Conservation (phyloP, 1,140 invertebrate genomes). For the Hetaerina americana region DNA sequence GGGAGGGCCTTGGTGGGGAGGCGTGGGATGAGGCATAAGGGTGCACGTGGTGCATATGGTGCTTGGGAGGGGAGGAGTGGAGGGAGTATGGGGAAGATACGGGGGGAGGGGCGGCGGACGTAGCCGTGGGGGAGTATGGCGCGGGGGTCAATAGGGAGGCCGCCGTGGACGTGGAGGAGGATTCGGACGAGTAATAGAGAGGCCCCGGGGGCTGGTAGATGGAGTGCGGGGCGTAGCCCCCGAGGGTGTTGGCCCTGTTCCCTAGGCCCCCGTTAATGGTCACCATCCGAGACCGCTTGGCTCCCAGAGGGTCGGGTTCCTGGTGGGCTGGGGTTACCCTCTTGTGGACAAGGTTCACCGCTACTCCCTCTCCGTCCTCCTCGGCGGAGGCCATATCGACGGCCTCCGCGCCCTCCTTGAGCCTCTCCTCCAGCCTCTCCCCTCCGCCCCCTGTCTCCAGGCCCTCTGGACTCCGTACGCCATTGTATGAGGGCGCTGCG, state of each 20-base stretch:
- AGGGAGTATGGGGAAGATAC: constrained; percentile 5
- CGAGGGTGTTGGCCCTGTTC: neutral
- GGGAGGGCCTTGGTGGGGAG: neutral
- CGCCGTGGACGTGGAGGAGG: constrained; percentile 3
- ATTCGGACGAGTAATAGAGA: constrained; percentile 7
- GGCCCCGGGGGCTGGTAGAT: too few species aligned
- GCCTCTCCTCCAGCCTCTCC: neutral
- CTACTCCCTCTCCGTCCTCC: neutral
- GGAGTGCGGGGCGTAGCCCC: neutral
- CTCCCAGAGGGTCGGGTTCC: neutral
- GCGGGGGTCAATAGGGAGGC: neutral
- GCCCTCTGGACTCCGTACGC: neutral
- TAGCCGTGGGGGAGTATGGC: neutral
- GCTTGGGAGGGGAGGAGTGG: too few species aligned
- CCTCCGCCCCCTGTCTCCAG: too few species aligned
- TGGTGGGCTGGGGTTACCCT: neutral
- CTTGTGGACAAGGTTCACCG: constrained; percentile 4
- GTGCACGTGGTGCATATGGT: too few species aligned
- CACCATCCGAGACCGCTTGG: neutral
- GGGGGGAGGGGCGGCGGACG: constrained; percentile 4
- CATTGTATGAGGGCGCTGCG: constrained; percentile 5
- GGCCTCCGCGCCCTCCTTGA: neutral
- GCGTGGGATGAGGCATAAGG: too few species aligned
- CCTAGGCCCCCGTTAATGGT: constrained; percentile 2
- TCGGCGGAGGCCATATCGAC: neutral